phyloP scores from a whole-genome alignment of 2,888 invertebrate species.

The Lithophane leautieri region DNA sequence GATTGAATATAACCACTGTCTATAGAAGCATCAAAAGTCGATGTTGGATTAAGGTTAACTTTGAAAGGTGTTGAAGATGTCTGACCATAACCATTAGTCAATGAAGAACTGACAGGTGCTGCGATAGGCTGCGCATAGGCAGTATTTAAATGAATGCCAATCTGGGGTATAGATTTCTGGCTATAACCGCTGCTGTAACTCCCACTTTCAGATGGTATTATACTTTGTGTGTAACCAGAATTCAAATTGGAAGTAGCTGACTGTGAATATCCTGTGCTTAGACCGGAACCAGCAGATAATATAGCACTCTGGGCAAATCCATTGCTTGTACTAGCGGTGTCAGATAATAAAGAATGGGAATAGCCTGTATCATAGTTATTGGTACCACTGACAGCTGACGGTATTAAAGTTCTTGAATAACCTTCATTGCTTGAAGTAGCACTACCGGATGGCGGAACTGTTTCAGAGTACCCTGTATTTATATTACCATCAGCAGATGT shows the following conservation, averaged over 20 bases:
- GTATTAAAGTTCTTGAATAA: slow-evolving; percentile 9
- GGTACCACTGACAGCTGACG: not conserved
- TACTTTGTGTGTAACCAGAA: slow-evolving; percentile 32
- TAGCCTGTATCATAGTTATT: slow-evolving; percentile 23
- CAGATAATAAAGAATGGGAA: slow-evolving; percentile 23
- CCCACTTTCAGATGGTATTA: slow-evolving; percentile 1
- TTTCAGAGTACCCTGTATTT: slow-evolving; percentile 21
- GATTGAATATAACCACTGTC: slow-evolving; percentile 17
- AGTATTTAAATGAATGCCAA: slow-evolving; percentile 6
- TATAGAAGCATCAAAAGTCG: not conserved
- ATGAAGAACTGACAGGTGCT: slow-evolving; percentile 7
- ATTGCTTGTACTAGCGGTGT: slow-evolving; percentile 6
- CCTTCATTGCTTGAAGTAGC: slow-evolving; percentile 29
- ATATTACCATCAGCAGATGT: slow-evolving; percentile 9
- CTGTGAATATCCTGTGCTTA: slow-evolving; percentile 19
- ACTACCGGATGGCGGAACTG: not conserved
- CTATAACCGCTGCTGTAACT: slow-evolving; percentile 14
- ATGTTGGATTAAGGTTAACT: slow-evolving; percentile 28
- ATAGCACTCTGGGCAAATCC: slow-evolving; percentile 3
- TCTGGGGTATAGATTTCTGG: not conserved
- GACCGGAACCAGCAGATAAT: slow-evolving; percentile 2
- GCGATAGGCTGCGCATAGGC: slow-evolving; percentile 2
- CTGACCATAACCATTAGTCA: slow-evolving; percentile 18
- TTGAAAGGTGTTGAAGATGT: slow-evolving; percentile 12
- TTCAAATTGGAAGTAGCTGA: slow-evolving; percentile 27